phyloP scores from a whole-genome alignment of 37 sponge, comb jelly and placozoan genomes.

The Theonella swinhoei region DNA sequence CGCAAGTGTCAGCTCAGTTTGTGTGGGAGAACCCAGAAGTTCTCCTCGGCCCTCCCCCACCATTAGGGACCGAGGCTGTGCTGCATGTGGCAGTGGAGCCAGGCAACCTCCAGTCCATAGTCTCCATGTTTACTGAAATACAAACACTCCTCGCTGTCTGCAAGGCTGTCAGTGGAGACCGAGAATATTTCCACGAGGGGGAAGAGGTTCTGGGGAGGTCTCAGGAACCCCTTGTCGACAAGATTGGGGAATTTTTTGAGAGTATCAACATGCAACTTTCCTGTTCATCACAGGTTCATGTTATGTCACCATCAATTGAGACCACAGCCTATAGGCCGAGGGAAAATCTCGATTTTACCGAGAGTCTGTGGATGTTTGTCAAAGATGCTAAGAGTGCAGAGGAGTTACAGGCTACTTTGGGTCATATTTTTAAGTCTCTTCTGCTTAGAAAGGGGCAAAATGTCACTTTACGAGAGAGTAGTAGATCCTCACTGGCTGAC shows the following conservation, averaged over 20 bases:
- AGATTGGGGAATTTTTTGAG: constrained; percentile 30
- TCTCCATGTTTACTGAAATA: neutral
- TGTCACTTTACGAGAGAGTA: constrained; percentile 47
- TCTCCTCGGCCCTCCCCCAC: neutral
- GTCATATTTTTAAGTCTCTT: constrained; percentile 42
- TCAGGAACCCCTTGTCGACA: neutral
- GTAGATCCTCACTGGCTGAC: constrained; percentile 46
- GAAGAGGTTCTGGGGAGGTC: neutral
- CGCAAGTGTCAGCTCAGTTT: neutral
- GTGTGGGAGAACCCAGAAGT: neutral
- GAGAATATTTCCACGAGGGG: neutral
- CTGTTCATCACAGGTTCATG: constrained; percentile 16
- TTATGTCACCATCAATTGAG: constrained; percentile 43
- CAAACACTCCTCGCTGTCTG: neutral
- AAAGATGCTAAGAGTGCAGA: constrained; percentile 25
- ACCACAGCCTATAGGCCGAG: constrained; percentile 25
- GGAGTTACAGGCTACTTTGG: constrained; percentile 41
- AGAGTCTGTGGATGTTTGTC: constrained; percentile 61
- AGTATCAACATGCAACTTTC: constrained; percentile 18
- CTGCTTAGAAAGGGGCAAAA: constrained; percentile 41
- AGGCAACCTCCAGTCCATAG: neutral
- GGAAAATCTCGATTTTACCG: constrained; percentile 57
- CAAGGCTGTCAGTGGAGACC: neutral
- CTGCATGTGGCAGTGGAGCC: neutral
- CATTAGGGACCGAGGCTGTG: neutral